Conservation (phyloP, 1,140 invertebrate species). For the Drosophila melanica region DNA sequence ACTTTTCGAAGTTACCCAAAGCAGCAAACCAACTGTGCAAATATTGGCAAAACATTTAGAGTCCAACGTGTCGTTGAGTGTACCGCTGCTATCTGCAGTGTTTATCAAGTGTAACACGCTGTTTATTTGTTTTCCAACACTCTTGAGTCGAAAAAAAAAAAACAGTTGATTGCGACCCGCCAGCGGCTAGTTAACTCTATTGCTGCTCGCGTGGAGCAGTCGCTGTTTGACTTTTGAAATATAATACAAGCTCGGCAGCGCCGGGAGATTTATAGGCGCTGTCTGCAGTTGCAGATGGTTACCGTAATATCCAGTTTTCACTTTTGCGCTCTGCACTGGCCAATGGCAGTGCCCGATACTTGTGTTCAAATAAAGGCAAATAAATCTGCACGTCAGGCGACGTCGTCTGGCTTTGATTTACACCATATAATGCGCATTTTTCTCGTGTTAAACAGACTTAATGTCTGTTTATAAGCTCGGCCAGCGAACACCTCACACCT, state of each 20-base stretch:
- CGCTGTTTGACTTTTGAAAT: constrained; percentile 41
- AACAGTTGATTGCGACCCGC: constrained; percentile 57
- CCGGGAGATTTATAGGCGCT: constrained; percentile 55
- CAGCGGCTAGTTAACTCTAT: neutral
- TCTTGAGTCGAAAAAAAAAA: constrained; percentile 29
- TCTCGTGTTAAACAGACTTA: constrained; percentile 77
- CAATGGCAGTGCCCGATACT: constrained; percentile 33
- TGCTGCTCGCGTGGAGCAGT: constrained; percentile 5
- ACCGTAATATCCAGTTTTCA: constrained; percentile 72
- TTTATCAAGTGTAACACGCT: constrained; percentile 77
- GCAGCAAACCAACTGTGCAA: constrained; percentile 51
- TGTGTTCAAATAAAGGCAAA: constrained; percentile 55
- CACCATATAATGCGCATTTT: constrained; percentile 74
- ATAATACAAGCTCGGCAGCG: constrained; percentile 36
- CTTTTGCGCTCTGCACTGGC: constrained; percentile 47
- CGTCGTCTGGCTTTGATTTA: constrained; percentile 67
- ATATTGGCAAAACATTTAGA: constrained; percentile 64
- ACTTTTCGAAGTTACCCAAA: constrained; percentile 4
- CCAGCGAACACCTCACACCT: neutral
- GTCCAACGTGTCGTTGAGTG: constrained; percentile 17
- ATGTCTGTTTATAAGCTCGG: constrained; percentile 71
- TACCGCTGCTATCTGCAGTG: constrained; percentile 37
- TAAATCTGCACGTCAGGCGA: constrained; percentile 66
- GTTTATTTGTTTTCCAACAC: constrained; percentile 75
- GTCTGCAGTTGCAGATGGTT: constrained; percentile 10